Base-by-base conservation (phyloP, 2,888 invertebrate species). In the Argyresthia goedartella region DNA sequence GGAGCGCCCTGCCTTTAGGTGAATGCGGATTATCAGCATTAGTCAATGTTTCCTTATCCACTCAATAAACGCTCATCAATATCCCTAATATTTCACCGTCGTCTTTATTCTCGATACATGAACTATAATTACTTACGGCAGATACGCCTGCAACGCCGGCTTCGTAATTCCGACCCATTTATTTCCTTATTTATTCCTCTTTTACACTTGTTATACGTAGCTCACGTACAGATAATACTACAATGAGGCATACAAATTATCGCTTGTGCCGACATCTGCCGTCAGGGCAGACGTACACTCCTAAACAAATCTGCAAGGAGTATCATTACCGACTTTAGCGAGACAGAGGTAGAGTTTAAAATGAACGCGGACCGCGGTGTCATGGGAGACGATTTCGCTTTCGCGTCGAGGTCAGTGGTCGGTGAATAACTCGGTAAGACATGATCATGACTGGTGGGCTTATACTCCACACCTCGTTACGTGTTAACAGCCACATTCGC, bases 381-480 rank as follows among this genome's bases (percentile, higher is more conserved):
- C 57, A 54, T 57, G 62, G 59, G 65, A 61, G 68, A 60, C 65
- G 62, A 77, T 81, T 71, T 71, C 59, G 59, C 63, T 66, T 69
- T 67, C 56, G 57, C 60, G 52, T 52, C 55, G 67, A 64, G 82
- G 82, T 84, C 84, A 85, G 79, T 80, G 84, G 77, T 84, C 81
- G 82, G 78, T 76, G 80, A 73, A 85, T 81, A 85, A 81, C 82
- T 81, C 65, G 81, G 69, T 76, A 77, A 86, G 84, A 82, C 85
- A 81, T 81, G 82, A 80, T 84, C 84, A 82, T 84, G 84, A 82
- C 85, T 84, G 80, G 56, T 81, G 79, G 77, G 82, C 76, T 77
- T 80, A 81, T 77, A 78, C 71, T 86, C 84, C 75, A 85, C 85
- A 86, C 85, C 84, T 86, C 74, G 86, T 85, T 86, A 86, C 76